phyloP scores from a whole-genome alignment of 2,797 vertebrate genomes.

The Micropoecilia bifurca region DNA sequence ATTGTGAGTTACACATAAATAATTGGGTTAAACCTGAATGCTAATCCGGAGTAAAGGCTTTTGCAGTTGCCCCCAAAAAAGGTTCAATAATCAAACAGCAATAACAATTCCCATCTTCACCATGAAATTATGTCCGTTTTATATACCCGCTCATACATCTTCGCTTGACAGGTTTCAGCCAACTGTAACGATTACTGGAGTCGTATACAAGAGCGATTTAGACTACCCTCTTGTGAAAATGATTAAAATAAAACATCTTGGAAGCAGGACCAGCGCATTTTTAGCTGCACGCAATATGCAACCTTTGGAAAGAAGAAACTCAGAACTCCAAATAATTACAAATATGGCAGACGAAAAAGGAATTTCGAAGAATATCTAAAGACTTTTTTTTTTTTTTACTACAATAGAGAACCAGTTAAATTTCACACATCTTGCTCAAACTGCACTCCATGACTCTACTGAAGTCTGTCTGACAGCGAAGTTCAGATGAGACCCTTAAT shows the following conservation, averaged over 20 bases:
- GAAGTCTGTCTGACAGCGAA: constrained; percentile 68
- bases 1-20: constrained; percentile 80
- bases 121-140: constrained; percentile 84
- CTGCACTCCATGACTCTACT: constrained; percentile 65
- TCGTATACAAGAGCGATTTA: constrained; percentile 75
- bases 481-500: constrained; percentile 51
- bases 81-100: constrained; percentile 83
- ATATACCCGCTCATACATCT: constrained; percentile 82
- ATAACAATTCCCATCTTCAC: constrained; percentile 86
- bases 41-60: constrained; percentile 73
- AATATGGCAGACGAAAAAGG: constrained; percentile 13
- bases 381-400: constrained; percentile 8
- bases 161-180: constrained; percentile 83
- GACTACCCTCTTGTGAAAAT: constrained; percentile 62
- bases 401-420: constrained; percentile 44
- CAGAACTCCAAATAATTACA: constrained; percentile 48
- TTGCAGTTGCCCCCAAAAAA: constrained; percentile 70
- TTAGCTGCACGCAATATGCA: constrained; percentile 45
- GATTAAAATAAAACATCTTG: constrained; percentile 66
- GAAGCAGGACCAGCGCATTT: constrained; percentile 52
- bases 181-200: constrained; percentile 78
- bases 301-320: constrained; percentile 32
- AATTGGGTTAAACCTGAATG: constrained; percentile 72
- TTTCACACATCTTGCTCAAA: constrained; percentile 62
- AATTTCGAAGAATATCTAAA: constrained; percentile 17